Evolutionary conservation across 2,113 vertebrate genomes (phyloP).

Genomic region (Corynorhinus townsendii): DNA sequence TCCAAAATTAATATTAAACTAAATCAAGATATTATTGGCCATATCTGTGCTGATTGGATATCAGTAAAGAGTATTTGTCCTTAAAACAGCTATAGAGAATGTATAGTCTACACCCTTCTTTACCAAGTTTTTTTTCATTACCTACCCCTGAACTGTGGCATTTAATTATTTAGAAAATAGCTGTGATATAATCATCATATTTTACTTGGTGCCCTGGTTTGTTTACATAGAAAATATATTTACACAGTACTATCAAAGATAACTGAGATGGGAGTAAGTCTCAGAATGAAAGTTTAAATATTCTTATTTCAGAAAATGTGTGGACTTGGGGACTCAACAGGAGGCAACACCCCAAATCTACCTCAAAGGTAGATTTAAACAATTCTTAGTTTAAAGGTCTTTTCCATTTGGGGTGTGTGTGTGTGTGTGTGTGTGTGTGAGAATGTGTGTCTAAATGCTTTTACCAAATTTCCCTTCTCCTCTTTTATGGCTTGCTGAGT

Average conservation of each 20-base stretch:
- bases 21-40: not conserved
- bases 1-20: not conserved
- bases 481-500: not conserved
- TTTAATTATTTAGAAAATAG: not conserved
- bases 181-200: not conserved
- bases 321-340: not conserved
- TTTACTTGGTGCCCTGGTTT: not conserved
- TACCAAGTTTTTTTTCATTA: not conserved
- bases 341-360: not conserved
- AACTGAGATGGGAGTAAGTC: not conserved
- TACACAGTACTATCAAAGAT: not conserved
- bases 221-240: not conserved
- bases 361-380: not conserved
- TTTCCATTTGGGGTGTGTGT: not conserved
- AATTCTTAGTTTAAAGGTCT: not conserved
- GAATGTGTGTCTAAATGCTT: not conserved
- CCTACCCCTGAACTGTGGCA: not conserved
- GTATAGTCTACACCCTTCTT: not conserved
- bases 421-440: not conserved
- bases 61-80: not conserved
- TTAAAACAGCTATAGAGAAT: too few species aligned
- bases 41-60: not conserved
- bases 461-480: not conserved
- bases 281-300: not conserved
- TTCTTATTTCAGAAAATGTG: not conserved